These are phyloP conservation scores for Tautogolabrus adspersus DNA, from an alignment of 2,113 vertebrate species.

Conservation along the genomic window DNA sequence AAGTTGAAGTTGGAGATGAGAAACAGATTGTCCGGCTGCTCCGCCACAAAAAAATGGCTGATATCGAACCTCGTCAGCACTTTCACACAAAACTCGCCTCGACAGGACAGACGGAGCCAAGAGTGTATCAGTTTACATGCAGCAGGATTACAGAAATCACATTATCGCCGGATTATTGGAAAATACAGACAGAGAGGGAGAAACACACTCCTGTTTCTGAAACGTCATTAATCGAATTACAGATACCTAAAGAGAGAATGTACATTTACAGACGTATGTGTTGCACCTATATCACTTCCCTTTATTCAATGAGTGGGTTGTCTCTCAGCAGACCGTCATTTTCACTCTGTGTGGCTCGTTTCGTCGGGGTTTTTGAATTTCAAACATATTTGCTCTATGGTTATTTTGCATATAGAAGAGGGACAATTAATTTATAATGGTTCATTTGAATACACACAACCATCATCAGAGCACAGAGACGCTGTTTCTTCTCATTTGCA, in stretches of 20 bases:
- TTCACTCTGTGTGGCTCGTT: too few species aligned
- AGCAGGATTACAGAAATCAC: constrained; percentile 40
- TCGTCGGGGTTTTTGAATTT: too few species aligned
- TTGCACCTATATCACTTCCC: background rate
- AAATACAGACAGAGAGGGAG: constrained; percentile 13
- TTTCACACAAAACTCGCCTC: constrained; percentile 18
- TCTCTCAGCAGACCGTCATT: too few species aligned
- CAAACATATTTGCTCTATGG: too few species aligned
- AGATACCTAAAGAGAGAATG: background rate
- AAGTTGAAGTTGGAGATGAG: constrained; percentile 56
- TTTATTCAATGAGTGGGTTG: too few species aligned
- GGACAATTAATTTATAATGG: too few species aligned
- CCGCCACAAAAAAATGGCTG: constrained; percentile 35
- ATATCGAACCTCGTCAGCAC: constrained; percentile 54
- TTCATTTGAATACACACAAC: too few species aligned
- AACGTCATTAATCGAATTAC: background rate
- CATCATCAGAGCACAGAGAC: too few species aligned
- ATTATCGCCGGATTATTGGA: constrained; percentile 25
- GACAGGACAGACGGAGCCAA: constrained; percentile 26
- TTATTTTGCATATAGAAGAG: too few species aligned
- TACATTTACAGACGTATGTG: too few species aligned
- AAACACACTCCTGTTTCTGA: background rate
- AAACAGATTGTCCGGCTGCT: constrained; percentile 60
- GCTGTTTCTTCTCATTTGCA: too few species aligned
- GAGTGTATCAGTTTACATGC: constrained; percentile 28